Evolutionary conservation across 2,113 vertebrate genomes (phyloP), one percentile per base, ranked within the genome.

Genomic region (Podarcis cretensis): DNA sequence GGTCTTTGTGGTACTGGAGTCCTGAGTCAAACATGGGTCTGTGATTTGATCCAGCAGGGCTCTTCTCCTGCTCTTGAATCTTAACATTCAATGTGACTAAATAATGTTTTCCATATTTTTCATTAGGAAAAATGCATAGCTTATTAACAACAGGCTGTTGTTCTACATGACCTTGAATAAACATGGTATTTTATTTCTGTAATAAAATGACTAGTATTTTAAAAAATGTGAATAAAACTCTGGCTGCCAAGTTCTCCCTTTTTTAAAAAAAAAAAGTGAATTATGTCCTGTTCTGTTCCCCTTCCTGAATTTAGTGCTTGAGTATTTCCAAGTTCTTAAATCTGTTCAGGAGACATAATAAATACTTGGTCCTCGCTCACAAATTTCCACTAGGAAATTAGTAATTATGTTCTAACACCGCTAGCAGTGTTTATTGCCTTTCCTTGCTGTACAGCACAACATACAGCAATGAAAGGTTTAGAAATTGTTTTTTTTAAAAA

Each of bases 401-500:
- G 69, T 14, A 89, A 89, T 86, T 63, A 37, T 16, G 76, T 76
- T n/a, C 78, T 89, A 80, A 89, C 6, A 32, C 59, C 43, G 37
- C 57, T 30, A 83, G 77, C 81, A 48, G 30, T 90, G 86, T 83
- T 89, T 88, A 90, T 73, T 87, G 87, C 43, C 0, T 1, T 85
- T 94, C 89, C 37, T 14, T 89, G 84, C 79, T 68, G n/a, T 81
- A 83, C 32, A 74, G 82, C 40, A 9, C 88, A 65, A 32, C 57
- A 66, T 18, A 43, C 1, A 59, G 74, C 57, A 75, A 71, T 57
- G 40, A 86, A 85, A 57, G 83, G 77, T 57, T 87, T 27, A 81
- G 1, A 59, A 89, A 87, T 91, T 91, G 20, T 83, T 68, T n/a
- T 87, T 87, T 90, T 80, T 87, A 86, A 91, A 43, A 43, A 91